Percentiles rank a stretch among this genome's conserved stretches.
Conservation (phyloP, 2,797 vertebrate genomes). For the Sebastes taczanowskii region DNA sequence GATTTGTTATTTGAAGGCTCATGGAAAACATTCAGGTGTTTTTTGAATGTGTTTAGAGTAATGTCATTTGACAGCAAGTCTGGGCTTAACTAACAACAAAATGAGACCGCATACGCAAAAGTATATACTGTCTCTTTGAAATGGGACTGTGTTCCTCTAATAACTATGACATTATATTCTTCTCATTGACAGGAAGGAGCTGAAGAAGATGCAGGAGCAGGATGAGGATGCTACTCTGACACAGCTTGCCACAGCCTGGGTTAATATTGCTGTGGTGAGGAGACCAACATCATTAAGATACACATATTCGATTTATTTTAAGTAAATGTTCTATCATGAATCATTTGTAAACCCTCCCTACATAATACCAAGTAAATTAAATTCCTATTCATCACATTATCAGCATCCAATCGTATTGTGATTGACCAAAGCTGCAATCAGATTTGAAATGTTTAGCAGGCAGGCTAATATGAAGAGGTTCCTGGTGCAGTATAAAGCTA, state of each 20-base stretch:
- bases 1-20: background rate
- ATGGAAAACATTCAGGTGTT: background rate
- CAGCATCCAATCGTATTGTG: background rate
- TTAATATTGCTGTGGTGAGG: slow-evolving; percentile 91
- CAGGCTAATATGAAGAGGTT: background rate
- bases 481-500: background rate
- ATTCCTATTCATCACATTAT: background rate
- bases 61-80: background rate
- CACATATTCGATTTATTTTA: background rate
- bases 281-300: background rate
- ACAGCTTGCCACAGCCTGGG: slow-evolving; percentile 96
- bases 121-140: background rate
- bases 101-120: background rate
- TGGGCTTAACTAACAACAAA: background rate
- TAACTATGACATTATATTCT: background rate
- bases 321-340: background rate
- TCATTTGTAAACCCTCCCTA: background rate
- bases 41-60: background rate
- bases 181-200: slow-evolving; percentile 87
- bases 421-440: background rate
- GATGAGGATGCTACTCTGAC: slow-evolving; percentile 96
- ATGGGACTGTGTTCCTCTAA: background rate
- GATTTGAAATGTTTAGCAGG: background rate
- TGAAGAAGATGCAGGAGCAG: slow-evolving; percentile 98
- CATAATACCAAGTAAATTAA: background rate